phyloP scores from a whole-genome alignment of 1,140 invertebrate species.

The Grapholita molesta region DNA sequence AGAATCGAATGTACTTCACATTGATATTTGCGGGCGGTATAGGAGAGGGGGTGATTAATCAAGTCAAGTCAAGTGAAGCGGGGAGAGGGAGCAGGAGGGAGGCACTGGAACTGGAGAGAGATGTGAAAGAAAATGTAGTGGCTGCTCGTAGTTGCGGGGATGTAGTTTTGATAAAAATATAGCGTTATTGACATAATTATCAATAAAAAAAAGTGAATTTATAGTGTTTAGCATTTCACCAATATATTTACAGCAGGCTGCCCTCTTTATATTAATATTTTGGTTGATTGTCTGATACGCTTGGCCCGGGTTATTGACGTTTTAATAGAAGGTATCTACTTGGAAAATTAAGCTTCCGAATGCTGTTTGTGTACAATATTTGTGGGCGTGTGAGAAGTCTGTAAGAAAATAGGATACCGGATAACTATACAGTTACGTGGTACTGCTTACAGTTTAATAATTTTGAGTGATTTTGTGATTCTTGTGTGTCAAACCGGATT shows the following conservation, averaged over 20 bases:
- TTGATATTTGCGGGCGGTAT: not conserved
- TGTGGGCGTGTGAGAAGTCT: conserved; percentile 48
- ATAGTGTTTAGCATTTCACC: conserved; percentile 25
- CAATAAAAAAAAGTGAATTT: conserved; percentile 23
- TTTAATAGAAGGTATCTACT: conserved; percentile 42
- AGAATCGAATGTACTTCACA: not conserved
- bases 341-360: conserved; percentile 48
- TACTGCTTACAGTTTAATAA: conserved; percentile 44
- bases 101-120: not conserved
- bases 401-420: conserved; percentile 10
- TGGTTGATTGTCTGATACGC: conserved; percentile 19
- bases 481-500: conserved; percentile 75
- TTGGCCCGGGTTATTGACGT: conserved; percentile 64
- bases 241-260: not conserved
- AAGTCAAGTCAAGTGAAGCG: conserved; percentile 10
- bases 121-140: conserved; percentile 17
- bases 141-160: conserved; percentile 13
- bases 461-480: conserved; percentile 58
- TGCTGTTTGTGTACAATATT: conserved; percentile 55
- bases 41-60: conserved; percentile 12
- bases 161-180: conserved; percentile 14
- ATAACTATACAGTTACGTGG: conserved; percentile 43
- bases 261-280: conserved; percentile 9
- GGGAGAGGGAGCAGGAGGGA: not conserved
- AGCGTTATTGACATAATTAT: conserved; percentile 5